Base-by-base conservation (phyloP, 2,797 vertebrate species). In the Argentina silus region DNA sequence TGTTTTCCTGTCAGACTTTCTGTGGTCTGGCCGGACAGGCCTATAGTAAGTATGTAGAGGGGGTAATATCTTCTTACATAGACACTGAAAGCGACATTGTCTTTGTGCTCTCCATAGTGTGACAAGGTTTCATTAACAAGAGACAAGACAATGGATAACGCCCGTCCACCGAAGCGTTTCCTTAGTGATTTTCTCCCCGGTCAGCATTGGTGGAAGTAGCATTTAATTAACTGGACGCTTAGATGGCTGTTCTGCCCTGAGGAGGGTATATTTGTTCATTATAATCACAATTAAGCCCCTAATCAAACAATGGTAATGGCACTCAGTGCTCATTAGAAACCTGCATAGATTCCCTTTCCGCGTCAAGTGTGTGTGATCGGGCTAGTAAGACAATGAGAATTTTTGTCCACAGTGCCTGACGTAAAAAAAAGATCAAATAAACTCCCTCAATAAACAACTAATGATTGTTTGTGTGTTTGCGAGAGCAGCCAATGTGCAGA, bases 201-300 rank as follows among this genome's bases (percentile, higher is more conserved):
- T 85, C 87, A 73, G 80, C 82, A 77, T 86, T 80, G 83, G 81
- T 67, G 69, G 81, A 86, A 92, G 90, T 89, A 82, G 81, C 79
- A 87, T 81, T 88, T 91, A 91, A 93, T 93, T 93, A 92, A 88
- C 84, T 53, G 74, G 81, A 82, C 85, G 81, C 84, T 89, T 87
- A 81, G 85, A 81, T 64, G 69, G 70, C 66, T 60, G 43, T 85
- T 85, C 84, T 72, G 80, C 79, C 78, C 72, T 66, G 73, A 85
- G 81, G 82, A 78, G 85, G 82, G 81, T 83, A 83, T 88, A 83
- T 92, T 92, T 90, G 85, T 89, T 93, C 84, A 91, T 93, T 92
- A 93, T 87, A 84, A 86, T 84, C 76, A 76, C 89, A 91, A 91
- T 92, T 90, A 92, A 85, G 76, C 65, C 63, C 64, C 77, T 87